phyloP scores from a whole-genome alignment of 2,113 vertebrate species.

The Speoplatyrhinus poulsoni region DNA sequence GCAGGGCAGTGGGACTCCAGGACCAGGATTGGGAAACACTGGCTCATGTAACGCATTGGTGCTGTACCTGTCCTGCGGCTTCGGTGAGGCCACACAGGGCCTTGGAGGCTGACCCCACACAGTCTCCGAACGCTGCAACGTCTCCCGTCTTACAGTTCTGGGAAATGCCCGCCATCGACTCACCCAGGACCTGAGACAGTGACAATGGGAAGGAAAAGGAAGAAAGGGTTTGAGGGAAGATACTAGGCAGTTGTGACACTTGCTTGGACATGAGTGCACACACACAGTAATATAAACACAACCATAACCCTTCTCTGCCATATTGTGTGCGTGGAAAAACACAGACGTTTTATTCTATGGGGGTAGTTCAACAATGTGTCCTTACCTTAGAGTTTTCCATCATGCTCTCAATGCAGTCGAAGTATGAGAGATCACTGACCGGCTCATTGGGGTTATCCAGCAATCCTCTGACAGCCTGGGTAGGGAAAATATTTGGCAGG shows the following conservation, averaged over 20 bases:
- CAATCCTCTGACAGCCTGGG: slow-evolving; percentile 93
- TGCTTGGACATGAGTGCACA: not conserved
- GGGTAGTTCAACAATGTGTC: not conserved
- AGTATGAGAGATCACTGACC: slow-evolving; percentile 95
- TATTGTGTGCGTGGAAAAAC: too few species aligned
- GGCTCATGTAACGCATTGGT: not conserved
- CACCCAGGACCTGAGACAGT: slow-evolving; percentile 85
- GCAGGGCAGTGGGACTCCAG: too few species aligned
- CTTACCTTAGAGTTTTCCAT: slow-evolving; percentile 99
- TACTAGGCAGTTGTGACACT: not conserved
- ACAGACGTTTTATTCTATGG: not conserved
- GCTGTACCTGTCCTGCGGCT: slow-evolving; percentile 91
- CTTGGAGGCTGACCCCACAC: slow-evolving; percentile 94
- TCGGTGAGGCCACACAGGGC: slow-evolving; percentile 96
- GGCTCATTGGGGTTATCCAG: slow-evolving; percentile 95
- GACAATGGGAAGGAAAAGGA: not conserved
- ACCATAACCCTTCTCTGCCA: too few species aligned
- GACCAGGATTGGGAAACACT: too few species aligned
- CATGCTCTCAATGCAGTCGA: slow-evolving; percentile 97
- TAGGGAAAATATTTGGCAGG: not conserved
- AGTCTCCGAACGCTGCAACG: slow-evolving; percentile 89
- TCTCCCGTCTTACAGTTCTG: slow-evolving; percentile 96
- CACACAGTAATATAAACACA: too few species aligned
- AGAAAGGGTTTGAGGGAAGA: not conserved
- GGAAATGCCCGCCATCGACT: slow-evolving; percentile 97